Evolutionary conservation across 2,888 invertebrate species (phyloP), one percentile per base, ranked within the genome.

Genomic region (Lysandra coridon): DNA sequence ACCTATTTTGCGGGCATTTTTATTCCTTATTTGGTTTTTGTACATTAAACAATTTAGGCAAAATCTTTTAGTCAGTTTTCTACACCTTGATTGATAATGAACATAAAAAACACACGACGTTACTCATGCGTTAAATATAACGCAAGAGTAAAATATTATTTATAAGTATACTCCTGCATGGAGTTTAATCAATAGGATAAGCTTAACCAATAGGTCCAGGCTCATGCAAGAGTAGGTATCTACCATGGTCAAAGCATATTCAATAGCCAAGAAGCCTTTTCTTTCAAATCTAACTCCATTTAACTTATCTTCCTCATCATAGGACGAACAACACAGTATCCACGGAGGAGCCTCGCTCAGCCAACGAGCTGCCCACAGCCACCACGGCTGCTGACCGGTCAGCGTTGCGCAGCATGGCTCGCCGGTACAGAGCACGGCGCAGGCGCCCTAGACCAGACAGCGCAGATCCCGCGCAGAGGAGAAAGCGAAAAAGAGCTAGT

Each of bases 381-480:
- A 97, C 97, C 84, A 95, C 96, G 69, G 96, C 97, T 73, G 91
- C 92, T 83, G 92, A 93, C 85, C 86, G 92, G 60, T 93, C 94
- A 5, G 96, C 97, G 80, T 91, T 97, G 85, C 96, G 96, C 86
- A 97, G 96, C 88, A 96, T 97, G 83, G 97, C 96, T 78, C 95
- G 96, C 83, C 96, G 96, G 80, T 97, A 97, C 89, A 90, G 95
- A 74, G 95, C 94, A 80, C 86, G 92, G 81, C 92, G 94, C 84
- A 93, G 94, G 88, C 87, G 91, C 81, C 90, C 92, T 57, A 92
- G 88, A 12, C 69, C 69, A 14, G 90, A 92, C 81, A 93, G 91
- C 85, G 88, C 89, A 64, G 89, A 92, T 84, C 93, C 92, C 57
- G 95, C 92, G 80, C 92, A 93, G 85, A 84, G 94, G 85, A 92